phyloP scores from a whole-genome alignment of 2,888 invertebrate species.

The Artemia sinica region DNA sequence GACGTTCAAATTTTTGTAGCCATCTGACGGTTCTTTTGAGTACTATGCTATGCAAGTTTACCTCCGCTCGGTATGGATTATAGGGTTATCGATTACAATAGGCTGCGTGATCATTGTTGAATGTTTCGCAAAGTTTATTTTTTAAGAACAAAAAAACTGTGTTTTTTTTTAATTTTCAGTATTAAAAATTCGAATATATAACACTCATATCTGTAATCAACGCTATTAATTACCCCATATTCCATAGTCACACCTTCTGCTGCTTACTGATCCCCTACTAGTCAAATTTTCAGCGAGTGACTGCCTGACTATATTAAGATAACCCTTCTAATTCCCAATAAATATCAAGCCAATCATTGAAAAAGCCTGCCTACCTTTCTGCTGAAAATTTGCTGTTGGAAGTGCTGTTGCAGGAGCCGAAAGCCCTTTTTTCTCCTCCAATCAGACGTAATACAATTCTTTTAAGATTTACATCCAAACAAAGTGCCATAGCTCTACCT shows the following conservation, averaged over 20 bases:
- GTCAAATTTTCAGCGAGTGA: background rate
- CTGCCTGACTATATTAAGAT: background rate
- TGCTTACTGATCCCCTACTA: background rate
- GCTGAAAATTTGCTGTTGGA: no score
- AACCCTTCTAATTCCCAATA: no score
- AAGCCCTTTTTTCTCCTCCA: no score
- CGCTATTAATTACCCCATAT: background rate
- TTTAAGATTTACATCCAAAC: no score
- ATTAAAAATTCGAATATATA: background rate
- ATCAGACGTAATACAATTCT: no score
- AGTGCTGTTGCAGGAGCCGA: no score
- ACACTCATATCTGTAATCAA: background rate
- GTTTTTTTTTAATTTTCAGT: background rate
- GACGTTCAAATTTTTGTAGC: background rate
- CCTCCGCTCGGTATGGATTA: background rate
- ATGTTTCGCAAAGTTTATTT: background rate
- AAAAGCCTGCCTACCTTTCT: no score
- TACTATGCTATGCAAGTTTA: background rate
- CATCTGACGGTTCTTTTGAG: background rate
- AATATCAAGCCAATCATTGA: no score
- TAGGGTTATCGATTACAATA: no score
- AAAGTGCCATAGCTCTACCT: no score
- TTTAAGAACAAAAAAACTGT: background rate
- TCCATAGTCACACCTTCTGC: background rate
- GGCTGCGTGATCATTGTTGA: background rate